Conservation (phyloP, 2,888 invertebrate species). For the Chirona hameri region DNA sequence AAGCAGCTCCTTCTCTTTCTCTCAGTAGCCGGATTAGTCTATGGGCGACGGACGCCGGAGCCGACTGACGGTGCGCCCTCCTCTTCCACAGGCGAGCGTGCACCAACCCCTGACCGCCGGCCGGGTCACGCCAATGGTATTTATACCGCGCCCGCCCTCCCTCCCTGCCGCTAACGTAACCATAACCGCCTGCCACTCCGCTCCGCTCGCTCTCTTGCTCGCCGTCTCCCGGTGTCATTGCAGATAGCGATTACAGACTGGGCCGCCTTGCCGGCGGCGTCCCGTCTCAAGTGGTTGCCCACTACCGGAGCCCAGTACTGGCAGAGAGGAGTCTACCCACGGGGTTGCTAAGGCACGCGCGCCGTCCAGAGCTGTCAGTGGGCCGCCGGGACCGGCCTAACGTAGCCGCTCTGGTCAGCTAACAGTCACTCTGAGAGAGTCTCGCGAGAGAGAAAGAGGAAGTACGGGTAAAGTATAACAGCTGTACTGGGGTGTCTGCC, state of each 20-base stretch:
- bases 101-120: neutral
- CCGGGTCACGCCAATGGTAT: neutral
- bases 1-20: no score
- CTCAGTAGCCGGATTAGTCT: no score
- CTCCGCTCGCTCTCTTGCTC: neutral
- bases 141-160: neutral
- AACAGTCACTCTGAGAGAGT: neutral
- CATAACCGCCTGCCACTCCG: neutral
- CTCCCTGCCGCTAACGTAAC: neutral
- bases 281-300: no score
- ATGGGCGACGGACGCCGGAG: neutral
- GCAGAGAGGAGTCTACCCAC: neutral
- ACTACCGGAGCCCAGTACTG: no score
- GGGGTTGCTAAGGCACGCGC: neutral
- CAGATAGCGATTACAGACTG: neutral
- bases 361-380: neutral
- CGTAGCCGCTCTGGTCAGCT: neutral
- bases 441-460: no score
- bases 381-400: neutral
- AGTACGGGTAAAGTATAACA: neutral
- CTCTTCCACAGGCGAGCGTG: conserved; percentile 9
- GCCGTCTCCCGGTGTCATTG: neutral
- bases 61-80: neutral
- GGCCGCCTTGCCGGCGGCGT: neutral
- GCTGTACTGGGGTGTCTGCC: neutral